Base-by-base conservation (phyloP, 2,113 vertebrate species). In the Vireo altiloquus region DNA sequence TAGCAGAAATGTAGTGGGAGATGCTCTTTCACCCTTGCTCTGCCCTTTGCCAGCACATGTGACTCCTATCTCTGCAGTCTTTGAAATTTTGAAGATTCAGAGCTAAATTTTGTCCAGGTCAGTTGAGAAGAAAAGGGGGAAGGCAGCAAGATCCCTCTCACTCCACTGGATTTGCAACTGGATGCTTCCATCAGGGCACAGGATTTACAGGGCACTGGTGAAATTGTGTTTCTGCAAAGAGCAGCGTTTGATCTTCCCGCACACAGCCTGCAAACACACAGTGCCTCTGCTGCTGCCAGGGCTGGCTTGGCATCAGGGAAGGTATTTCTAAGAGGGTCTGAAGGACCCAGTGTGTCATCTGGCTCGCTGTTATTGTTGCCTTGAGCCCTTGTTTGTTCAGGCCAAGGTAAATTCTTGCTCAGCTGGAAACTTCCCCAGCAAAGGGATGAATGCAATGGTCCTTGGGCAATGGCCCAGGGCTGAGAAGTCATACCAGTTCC, bases 391-490 rank as follows among this genome's bases (percentile, higher is more conserved):
- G 0, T 79, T 95, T 92, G 61, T 93, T 86, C 66, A 76, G 80
- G 65, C 76, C 68, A 92, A 94, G 93, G 92, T 93, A 90, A 90
- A 93, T 95, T 96, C 92, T 87, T 90, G 88, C 83, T 92, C 89
- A 87, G 93, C 46, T 95, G 93, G 93, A 95, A 95, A 89, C 70
- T 68, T 94, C 89, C 82, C 64, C 82, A 75, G 85, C 72, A 53
- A 94, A 92, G 20, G 40, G 57, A 90, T 95, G 90, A 92, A 87
- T 78, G 68, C 88, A 68, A 0, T 6, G 46, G 59, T 81, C 85
- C 93, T 83, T 94, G 85, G 92, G 90, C 95, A 95, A 86, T 71
- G 76, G 90, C 92, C 83, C 79, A 82, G 85, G 79, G 88, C 94
- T 27, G 35, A 93, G 63, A 59, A 93, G 40, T 74, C 21, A 0